Percentiles rank a stretch among this genome's conserved stretches.
Evolutionary conservation across 1,140 invertebrate species (phyloP).

Genomic region (Bilobella aurantiaca): DNA sequence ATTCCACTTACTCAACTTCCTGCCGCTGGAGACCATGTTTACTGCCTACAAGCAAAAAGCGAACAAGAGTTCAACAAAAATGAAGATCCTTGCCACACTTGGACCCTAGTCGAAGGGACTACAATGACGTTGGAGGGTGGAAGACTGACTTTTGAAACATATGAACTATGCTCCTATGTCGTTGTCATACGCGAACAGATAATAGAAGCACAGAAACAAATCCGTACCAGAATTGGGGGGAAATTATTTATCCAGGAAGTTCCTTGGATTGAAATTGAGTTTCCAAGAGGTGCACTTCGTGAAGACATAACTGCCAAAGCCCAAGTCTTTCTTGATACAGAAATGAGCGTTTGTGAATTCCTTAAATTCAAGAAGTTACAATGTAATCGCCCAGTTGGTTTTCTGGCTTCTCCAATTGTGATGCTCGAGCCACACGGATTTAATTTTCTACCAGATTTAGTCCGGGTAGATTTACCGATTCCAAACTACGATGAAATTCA

Average conservation of each 20-base stretch:
- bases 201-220: slow-evolving; percentile 20
- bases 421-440: slow-evolving; percentile 37
- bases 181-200: slow-evolving; percentile 30
- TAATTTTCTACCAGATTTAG: slow-evolving; percentile 24
- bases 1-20: slow-evolving; percentile 29
- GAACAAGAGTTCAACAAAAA: too few relatives aligned
- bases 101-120: neutral
- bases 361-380: neutral
- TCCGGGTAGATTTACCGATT: slow-evolving; percentile 33
- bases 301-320: slow-evolving; percentile 35
- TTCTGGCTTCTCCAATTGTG: slow-evolving; percentile 36
- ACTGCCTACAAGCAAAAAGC: slow-evolving; percentile 35
- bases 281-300: slow-evolving; percentile 33
- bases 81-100: neutral
- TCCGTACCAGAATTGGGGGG: slow-evolving; percentile 31
- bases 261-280: slow-evolving; percentile 31
- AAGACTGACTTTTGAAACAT: neutral
- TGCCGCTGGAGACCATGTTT: slow-evolving; percentile 22
- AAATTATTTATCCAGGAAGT: slow-evolving; percentile 30
- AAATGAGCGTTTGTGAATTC: slow-evolving; percentile 6
- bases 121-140: neutral
- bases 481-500: slow-evolving; percentile 34
- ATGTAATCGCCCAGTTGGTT: too few relatives aligned
- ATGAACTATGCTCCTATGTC: slow-evolving; percentile 33
- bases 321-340: slow-evolving; percentile 33